A percentile compares a stretch with the other conserved stretches of the same genome.
These are phyloP conservation scores for Aphaenogaster rudis DNA, from an alignment of 1,140 invertebrate genomes.

Conservation along the genomic window DNA sequence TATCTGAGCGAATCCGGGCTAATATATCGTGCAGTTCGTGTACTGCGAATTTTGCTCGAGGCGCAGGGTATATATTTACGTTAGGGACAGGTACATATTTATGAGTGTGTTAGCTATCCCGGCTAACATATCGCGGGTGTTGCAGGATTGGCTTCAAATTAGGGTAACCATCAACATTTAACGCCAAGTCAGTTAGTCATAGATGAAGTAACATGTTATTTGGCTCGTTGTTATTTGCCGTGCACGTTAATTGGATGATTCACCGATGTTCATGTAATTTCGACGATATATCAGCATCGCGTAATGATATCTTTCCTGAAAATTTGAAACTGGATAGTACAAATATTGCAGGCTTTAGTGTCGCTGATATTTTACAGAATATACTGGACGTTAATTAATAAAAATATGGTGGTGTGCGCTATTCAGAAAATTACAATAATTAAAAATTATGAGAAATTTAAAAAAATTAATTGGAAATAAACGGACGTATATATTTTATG, in stretches of 20 bases:
- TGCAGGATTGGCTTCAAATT: slow-evolving; percentile 54
- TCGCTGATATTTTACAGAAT: slow-evolving; percentile 12
- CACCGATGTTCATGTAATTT: not conserved
- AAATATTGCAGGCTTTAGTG: not conserved
- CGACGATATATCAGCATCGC: not conserved
- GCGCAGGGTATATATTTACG: slow-evolving; percentile 37
- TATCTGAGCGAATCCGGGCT: slow-evolving; percentile 67
- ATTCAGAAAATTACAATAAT: not conserved
- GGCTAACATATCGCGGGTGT: slow-evolving; percentile 10
- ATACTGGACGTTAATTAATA: not conserved
- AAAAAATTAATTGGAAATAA: not conserved
- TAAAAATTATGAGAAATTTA: not conserved
- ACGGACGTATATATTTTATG: not conserved
- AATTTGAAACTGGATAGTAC: not conserved
- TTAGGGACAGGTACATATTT: slow-evolving; percentile 54
- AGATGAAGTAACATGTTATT: slow-evolving; percentile 38
- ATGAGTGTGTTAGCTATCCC: slow-evolving; percentile 36
- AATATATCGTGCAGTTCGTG: slow-evolving; percentile 61
- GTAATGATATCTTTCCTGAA: not conserved
- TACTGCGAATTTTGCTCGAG: slow-evolving; percentile 42
- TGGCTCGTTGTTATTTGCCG: not conserved
- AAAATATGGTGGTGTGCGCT: not conserved
- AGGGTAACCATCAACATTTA: slow-evolving; percentile 29
- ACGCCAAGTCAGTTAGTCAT: slow-evolving; percentile 32
- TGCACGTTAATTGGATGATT: slow-evolving; percentile 11